Percentiles rank a stretch among this genome's conserved stretches.
Conservation (phyloP, 1,140 invertebrate genomes). For the Drosophila serrata region DNA sequence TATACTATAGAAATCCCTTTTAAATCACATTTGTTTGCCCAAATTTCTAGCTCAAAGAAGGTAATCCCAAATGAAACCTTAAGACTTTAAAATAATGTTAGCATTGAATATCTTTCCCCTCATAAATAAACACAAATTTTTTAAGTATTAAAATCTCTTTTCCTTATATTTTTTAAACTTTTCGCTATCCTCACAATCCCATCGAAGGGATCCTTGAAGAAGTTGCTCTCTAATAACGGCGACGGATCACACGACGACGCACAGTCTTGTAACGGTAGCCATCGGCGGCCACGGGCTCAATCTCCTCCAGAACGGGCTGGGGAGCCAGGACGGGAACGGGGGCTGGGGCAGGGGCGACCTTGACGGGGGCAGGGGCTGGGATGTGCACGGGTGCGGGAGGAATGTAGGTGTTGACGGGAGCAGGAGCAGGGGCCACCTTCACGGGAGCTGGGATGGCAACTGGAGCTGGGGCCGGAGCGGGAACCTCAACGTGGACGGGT, state of each 20-base stretch:
- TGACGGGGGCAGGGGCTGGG: constrained; percentile 24
- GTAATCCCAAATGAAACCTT: too few relatives aligned
- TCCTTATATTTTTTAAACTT: constrained; percentile 59
- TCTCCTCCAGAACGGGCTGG: constrained; percentile 69
- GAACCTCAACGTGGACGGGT: constrained; percentile 9
- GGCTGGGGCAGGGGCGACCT: constrained; percentile 35
- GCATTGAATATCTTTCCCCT: not conserved
- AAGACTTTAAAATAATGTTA: too few relatives aligned
- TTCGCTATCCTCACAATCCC: constrained; percentile 5
- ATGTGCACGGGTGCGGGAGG: constrained; percentile 30
- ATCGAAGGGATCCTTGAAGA: not conserved
- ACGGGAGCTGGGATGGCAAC: constrained; percentile 47
- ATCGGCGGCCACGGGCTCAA: constrained; percentile 67
- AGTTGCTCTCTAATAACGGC: constrained; percentile 55
- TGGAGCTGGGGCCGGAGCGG: constrained; percentile 22
- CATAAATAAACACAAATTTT: not conserved
- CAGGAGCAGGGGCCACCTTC: constrained; percentile 40
- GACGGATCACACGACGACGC: constrained; percentile 68
- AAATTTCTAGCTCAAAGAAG: too few relatives aligned
- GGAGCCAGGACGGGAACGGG: constrained; percentile 63
- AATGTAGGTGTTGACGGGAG: constrained; percentile 16
- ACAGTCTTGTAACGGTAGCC: constrained; percentile 78
- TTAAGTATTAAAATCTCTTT: constrained; percentile 40
- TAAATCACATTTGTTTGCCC: too few relatives aligned
- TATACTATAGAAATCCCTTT: too few relatives aligned